Evolutionary conservation across 2,888 invertebrate genomes (phyloP).

Genomic region (Hemistola chrysoprasaria): DNA sequence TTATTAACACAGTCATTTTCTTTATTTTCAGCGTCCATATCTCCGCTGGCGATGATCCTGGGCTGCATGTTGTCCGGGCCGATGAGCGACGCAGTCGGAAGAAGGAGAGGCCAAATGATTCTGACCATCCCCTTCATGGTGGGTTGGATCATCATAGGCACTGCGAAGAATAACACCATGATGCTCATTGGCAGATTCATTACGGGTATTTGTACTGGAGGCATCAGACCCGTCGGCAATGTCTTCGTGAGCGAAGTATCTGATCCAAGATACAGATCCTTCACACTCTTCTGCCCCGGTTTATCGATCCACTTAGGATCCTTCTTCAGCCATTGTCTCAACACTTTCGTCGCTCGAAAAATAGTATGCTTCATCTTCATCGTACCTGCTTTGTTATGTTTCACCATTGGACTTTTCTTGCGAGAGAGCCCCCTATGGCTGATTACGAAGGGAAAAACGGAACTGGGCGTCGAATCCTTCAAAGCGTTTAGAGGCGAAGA

Average conservation of each 20-base stretch:
- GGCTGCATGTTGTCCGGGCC: conserved; percentile 48
- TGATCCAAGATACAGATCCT: conserved; percentile 48
- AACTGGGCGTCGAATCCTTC: conserved; percentile 43
- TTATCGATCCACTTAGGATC: conserved; percentile 40
- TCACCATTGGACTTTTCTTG: conserved; percentile 37
- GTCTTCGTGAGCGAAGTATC: conserved; percentile 54
- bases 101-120: conserved; percentile 43
- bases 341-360: conserved; percentile 46
- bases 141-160: conserved; percentile 48
- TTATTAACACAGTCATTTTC: neutral
- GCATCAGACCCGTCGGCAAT: conserved; percentile 39
- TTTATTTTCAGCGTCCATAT: conserved; percentile 45
- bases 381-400: conserved; percentile 38
- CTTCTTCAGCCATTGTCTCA: conserved; percentile 42
- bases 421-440: conserved; percentile 60
- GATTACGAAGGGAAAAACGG: conserved; percentile 43
- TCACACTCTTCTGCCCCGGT: conserved; percentile 40
- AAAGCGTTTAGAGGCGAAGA: conserved; percentile 46
- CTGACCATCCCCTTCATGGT: conserved; percentile 39
- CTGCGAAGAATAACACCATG: conserved; percentile 34
- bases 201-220: conserved; percentile 45
- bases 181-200: conserved; percentile 48
- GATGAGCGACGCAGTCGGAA: conserved; percentile 47
- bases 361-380: conserved; percentile 38
- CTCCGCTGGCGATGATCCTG: conserved; percentile 46